phyloP scores from a whole-genome alignment of 2,888 invertebrate species.

The Trachelus stipa region DNA sequence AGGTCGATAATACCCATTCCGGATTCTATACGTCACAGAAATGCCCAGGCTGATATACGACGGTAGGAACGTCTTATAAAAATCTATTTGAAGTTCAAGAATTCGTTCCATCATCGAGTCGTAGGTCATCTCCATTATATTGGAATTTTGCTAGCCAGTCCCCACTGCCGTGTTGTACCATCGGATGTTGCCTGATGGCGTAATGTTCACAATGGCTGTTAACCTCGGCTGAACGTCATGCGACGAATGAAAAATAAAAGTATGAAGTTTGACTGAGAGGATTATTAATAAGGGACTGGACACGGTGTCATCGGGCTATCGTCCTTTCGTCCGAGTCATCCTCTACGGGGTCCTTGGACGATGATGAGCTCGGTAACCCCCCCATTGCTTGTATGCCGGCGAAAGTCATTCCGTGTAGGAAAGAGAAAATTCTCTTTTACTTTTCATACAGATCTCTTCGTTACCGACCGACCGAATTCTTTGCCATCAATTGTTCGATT shows the following conservation, averaged over 20 bases:
- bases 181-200: neutral
- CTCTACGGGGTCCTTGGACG: neutral
- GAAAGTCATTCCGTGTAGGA: neutral
- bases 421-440: neutral
- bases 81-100: conserved; percentile 54
- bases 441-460: neutral
- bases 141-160: conserved; percentile 54
- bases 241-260: neutral
- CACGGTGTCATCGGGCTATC: conserved; percentile 1
- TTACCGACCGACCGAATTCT: neutral
- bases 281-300: conserved; percentile 7
- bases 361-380: neutral
- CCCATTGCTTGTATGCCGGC: neutral
- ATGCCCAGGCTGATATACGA: conserved; percentile 21
- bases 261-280: neutral
- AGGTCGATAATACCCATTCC: neutral
- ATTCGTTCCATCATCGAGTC: conserved; percentile 61
- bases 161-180: neutral
- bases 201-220: conserved; percentile 54
- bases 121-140: conserved; percentile 62
- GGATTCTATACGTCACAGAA: neutral
- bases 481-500: neutral
- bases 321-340: neutral
- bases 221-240: conserved; percentile 37
- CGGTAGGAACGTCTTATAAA: conserved; percentile 11